Base-by-base conservation (phyloP, 2,113 vertebrate genomes). In the Plestiodon gilberti region DNA sequence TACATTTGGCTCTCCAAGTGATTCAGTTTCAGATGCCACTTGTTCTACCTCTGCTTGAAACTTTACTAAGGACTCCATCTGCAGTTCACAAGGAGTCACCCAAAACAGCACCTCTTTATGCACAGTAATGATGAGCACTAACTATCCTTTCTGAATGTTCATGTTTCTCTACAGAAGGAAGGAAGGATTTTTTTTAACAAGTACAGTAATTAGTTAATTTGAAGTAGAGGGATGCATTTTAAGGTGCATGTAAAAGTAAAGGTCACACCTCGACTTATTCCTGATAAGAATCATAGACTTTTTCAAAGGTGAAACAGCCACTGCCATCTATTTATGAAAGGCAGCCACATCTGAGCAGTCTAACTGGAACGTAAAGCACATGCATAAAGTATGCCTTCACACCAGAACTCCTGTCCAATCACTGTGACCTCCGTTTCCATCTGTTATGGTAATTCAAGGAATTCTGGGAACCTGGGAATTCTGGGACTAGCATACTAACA, bases 271-370 rank as follows among this genome's bases (percentile, higher is more conserved):
- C 11, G 35, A 70, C 73, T 74, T 84, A 55, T 75, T 79, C 57
- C 33, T 62, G 13, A 8, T 22, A 71, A 35, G 69, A 1, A 4
- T 25, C 48, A 15, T 1, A 52, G 80, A 55, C 48, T 86, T 87
- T 84, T 87, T 78, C 52, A 61, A 74, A 69, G 35, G 57, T 82
- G 70, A 84, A 82, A 70, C 77, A 88, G 0, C 1, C 79, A 22
- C 74, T 77, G 61, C 0, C 0, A 78, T 86, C 40, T 52, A 82
- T 83, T 57, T 62, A 59, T 59, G 81, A 78, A 55, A 35, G 3
- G 81, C 87, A 90, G 89, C 90, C 92, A 93, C 89, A 65, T 93
- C 92, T 57, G 76, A 57, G n/a, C 23, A 81, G 83, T 65, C 9
- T 65, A 55, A 65, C 77, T 82, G n/a, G 6, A 82, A 84, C 88